Conservation (phyloP, 2,113 vertebrate genomes). For the Cephalopterus ornatus region DNA sequence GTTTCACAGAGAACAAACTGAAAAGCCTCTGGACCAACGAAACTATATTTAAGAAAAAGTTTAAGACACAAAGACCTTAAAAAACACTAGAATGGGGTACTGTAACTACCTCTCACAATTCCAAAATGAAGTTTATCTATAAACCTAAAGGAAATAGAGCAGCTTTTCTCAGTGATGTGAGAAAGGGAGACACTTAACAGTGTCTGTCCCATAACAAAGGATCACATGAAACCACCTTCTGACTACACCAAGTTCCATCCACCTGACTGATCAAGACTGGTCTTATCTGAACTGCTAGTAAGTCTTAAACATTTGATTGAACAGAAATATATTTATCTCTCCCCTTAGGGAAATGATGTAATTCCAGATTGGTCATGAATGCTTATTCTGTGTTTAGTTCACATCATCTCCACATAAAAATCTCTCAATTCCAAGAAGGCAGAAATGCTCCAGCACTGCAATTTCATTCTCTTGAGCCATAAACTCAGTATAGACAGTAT, state of each 20-base stretch:
- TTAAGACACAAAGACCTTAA: not conserved
- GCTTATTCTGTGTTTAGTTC: not conserved
- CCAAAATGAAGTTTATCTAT: not conserved
- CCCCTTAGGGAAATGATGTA: not conserved
- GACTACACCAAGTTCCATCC: not conserved
- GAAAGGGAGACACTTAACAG: not conserved
- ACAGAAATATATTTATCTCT: not conserved
- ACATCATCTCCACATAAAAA: not conserved
- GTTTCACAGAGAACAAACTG: not conserved
- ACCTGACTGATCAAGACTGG: not conserved
- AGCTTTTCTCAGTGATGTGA: not conserved
- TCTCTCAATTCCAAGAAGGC: not conserved
- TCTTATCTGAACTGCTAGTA: not conserved
- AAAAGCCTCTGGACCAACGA: not conserved
- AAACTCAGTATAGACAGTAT: not conserved
- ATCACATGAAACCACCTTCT: not conserved
- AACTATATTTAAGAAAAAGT: not conserved
- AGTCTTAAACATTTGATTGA: not conserved
- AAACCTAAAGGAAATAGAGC: not conserved
- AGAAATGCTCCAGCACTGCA: not conserved
- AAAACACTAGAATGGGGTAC: not conserved
- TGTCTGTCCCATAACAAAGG: not conserved
- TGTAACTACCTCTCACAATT: not conserved
- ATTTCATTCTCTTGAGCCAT: not conserved
- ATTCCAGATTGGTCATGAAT: not conserved